Evolutionary conservation across 2,113 vertebrate species (phyloP).

Genomic region (Astur gentilis): DNA sequence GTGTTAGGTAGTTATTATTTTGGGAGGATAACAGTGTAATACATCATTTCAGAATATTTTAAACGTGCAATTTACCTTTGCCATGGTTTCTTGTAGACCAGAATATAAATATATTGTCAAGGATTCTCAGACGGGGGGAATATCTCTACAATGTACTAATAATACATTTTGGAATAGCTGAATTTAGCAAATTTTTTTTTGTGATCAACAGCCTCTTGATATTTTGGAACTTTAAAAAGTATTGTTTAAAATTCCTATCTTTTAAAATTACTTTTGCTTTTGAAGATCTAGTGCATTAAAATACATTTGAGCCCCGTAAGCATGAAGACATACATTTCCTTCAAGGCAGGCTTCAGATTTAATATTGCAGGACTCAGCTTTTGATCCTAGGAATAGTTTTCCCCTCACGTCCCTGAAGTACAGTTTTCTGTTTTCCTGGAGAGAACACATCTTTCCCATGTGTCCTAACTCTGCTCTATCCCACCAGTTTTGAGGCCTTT

Average conservation of each 20-base stretch:
- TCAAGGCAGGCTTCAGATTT: not conserved
- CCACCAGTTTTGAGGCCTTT: not conserved
- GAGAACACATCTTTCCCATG: not conserved
- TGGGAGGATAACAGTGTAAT: not conserved
- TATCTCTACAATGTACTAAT: not conserved
- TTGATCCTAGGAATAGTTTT: not conserved
- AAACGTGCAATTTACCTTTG: not conserved
- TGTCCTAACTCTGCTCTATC: not conserved
- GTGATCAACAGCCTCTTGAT: not conserved
- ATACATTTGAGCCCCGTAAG: not conserved
- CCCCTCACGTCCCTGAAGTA: not conserved
- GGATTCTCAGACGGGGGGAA: not conserved
- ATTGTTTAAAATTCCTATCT: not conserved
- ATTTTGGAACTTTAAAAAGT: not conserved
- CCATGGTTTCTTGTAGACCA: not conserved
- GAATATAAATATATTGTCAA: not conserved
- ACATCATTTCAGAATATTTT: not conserved
- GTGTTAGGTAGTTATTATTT: not conserved
- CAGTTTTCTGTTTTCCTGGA: not conserved
- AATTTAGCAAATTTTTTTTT: not conserved
- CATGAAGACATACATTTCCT: not conserved
- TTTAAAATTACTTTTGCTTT: not conserved
- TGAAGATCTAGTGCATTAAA: not conserved
- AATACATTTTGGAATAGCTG: not conserved
- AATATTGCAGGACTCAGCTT: not conserved